These are phyloP conservation scores for Empidonax traillii DNA, from an alignment of 2,113 vertebrate species.

Conservation along the genomic window DNA sequence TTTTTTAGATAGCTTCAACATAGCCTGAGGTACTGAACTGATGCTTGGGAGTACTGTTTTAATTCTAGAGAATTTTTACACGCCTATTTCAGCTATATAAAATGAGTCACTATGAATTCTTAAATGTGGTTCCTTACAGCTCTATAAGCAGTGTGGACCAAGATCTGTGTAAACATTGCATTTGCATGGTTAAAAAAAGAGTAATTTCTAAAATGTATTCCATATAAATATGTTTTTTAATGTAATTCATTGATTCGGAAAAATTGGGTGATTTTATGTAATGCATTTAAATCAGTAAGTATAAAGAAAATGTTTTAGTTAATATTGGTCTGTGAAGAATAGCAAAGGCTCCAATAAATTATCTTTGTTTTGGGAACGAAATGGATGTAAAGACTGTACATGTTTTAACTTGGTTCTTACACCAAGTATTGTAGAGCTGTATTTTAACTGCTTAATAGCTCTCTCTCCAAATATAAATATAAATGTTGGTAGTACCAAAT, in stretches of 20 bases:
- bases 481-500: slow-evolving; percentile 85
- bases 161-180: neutral
- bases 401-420: slow-evolving; percentile 49
- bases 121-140: neutral
- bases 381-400: slow-evolving; percentile 20
- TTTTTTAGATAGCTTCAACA: rapidly evolving
- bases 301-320: slow-evolving; percentile 26
- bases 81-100: neutral
- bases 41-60: neutral
- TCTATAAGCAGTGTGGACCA: neutral
- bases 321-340: slow-evolving; percentile 3
- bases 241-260: neutral
- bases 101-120: neutral
- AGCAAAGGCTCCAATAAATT: slow-evolving; percentile 3
- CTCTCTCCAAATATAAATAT: slow-evolving; percentile 77
- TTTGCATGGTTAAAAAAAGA: neutral
- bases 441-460: slow-evolving; percentile 77
- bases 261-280: neutral
- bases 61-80: neutral
- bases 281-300: slow-evolving; percentile 1
- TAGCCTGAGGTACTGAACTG: neutral
- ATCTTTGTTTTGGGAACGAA: slow-evolving; percentile 51
- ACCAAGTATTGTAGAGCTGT: slow-evolving; percentile 60
- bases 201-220: neutral
- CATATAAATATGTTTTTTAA: neutral